Evolutionary conservation across 2,113 vertebrate genomes (phyloP), one percentile per base, ranked within the genome.

Genomic region (Odocoileus hemionus): DNA sequence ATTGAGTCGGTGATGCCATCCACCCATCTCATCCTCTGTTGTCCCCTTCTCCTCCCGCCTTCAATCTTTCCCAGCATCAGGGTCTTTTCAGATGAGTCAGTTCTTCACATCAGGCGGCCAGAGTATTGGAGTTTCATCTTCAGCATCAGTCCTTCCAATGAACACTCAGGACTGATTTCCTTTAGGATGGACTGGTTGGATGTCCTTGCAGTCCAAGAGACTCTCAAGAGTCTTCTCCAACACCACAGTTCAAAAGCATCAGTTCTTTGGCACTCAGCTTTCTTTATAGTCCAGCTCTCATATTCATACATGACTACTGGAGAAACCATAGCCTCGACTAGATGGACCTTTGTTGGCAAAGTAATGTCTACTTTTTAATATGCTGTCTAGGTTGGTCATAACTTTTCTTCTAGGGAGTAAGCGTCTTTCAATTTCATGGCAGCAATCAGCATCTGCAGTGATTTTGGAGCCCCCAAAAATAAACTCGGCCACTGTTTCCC

Each of bases 231-330:
- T 70, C 64, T 70, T 70, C 64, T 6, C n/a, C n/a, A 70, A 36
- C 9, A 70, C n/a, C n/a, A 36, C 17, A 36, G n/a, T 70, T 36
- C 4, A 70, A 36, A 70, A 36, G 17, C 64, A 36, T 70, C 64
- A 70, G 5, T 70, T 36, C 4, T 70, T 21, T 0, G 0, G n/a
- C 0, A 1, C 64, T 70, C 64, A 36, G n/a, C 64, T 0, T 36
- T 70, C 64, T 21, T 36, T 0, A 36, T 2, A 12, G n/a, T 70
- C 67, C 67, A 36, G 6, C n/a, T 70, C n/a, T 70, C n/a, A 70
- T 19, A 70, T 70, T 19, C n/a, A 70, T 70, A 70, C 67, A 23
- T 36, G 67, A 36, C 67, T 1, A 12, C n/a, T 12, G 17, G 67
- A 23, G 23, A 70, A 70, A 6, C n/a, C 19, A 36, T 70, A 70